Conservation (phyloP, 2,113 vertebrate species). For the Meriones unguiculatus region DNA sequence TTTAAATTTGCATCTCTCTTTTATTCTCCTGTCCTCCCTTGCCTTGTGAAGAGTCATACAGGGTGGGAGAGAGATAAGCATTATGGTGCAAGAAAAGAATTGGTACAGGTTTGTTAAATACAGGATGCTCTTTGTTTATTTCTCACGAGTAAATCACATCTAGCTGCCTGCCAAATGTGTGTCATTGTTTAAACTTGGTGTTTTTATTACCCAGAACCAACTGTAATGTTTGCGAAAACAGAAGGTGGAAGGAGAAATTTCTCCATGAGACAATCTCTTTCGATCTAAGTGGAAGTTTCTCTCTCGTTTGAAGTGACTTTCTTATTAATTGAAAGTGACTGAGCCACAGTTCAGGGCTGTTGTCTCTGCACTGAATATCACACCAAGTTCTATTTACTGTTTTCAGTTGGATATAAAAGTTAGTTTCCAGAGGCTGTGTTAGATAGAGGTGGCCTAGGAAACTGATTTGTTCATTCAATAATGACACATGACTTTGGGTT, state of each 20-base stretch:
- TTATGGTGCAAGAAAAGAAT: conserved; percentile 8
- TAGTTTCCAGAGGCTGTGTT: conserved; percentile 35
- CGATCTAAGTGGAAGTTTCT: conserved; percentile 16
- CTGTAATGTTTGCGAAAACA: conserved; percentile 53
- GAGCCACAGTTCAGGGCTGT: not conserved
- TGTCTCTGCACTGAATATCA: not conserved
- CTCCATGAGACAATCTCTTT: conserved; percentile 7
- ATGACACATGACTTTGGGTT: conserved; percentile 13
- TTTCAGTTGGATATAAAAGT: not conserved
- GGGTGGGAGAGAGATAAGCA: not conserved
- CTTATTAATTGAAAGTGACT: conserved; percentile 21
- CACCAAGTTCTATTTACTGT: not conserved
- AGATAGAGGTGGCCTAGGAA: conserved; percentile 24
- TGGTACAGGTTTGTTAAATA: not conserved
- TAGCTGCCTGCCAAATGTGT: conserved; percentile 69
- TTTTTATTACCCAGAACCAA: conserved; percentile 65
- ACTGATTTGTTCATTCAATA: not conserved
- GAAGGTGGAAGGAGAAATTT: conserved; percentile 59
- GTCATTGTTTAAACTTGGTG: conserved; percentile 67
- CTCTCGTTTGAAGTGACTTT: conserved; percentile 9
- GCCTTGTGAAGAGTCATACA: not conserved
- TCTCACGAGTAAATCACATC: conserved; percentile 49
- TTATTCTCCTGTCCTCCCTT: not conserved
- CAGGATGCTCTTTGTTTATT: conserved; percentile 55
- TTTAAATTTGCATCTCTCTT: not conserved